Percentiles rank a stretch among this genome's conserved stretches.
Evolutionary conservation across 2,797 vertebrate genomes (phyloP).

Genomic region (Eleutherodactylus coqui): DNA sequence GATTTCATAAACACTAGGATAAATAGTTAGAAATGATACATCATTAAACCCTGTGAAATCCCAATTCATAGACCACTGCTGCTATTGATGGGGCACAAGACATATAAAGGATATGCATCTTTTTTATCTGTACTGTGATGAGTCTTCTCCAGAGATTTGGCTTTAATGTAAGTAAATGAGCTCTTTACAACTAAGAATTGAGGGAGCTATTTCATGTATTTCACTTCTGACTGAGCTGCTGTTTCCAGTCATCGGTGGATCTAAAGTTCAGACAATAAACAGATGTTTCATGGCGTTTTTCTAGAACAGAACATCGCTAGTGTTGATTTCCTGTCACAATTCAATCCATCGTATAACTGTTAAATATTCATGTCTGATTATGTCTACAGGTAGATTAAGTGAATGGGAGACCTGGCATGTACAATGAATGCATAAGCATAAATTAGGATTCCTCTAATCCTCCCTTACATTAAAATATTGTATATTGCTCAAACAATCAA

Average conservation of each 20-base stretch:
- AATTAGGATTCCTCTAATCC: background rate
- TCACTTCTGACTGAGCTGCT: slow-evolving; percentile 20
- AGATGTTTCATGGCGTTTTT: slow-evolving; percentile 22
- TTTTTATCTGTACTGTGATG: too few species aligned
- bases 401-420: background rate
- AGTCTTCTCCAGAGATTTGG: background rate
- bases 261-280: slow-evolving; percentile 25
- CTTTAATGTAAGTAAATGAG: background rate
- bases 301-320: slow-evolving; percentile 5
- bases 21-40: too few species aligned
- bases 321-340: slow-evolving; percentile 33
- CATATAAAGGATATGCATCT: too few species aligned
- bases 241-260: slow-evolving; percentile 6
- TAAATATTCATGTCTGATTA: slow-evolving; percentile 42
- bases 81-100: too few species aligned
- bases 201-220: background rate
- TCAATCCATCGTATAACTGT: slow-evolving; percentile 5
- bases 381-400: slow-evolving; percentile 10
- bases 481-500: background rate
- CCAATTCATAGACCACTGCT: too few species aligned
- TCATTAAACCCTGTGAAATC: too few species aligned
- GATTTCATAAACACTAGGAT: too few species aligned
- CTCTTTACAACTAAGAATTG: slow-evolving; percentile 6
- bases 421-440: background rate
- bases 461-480: background rate